Evolutionary conservation across 2,888 invertebrate species (phyloP).

Genomic region (Hypomecis punctinalis): DNA sequence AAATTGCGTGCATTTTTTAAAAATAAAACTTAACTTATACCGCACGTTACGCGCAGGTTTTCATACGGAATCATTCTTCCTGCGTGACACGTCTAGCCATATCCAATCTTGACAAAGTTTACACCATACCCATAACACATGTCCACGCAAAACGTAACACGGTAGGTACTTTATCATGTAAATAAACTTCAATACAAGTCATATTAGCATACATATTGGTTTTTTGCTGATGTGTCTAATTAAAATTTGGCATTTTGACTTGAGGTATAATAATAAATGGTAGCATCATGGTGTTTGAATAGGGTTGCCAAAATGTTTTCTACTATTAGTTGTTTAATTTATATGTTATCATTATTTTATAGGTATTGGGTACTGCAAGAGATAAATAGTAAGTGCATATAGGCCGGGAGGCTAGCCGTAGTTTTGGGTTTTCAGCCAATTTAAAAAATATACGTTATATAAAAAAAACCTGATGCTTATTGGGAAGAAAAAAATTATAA

Average conservation of each 20-base stretch:
- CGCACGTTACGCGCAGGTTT: no score
- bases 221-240: constrained; percentile 55
- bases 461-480: no score
- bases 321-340: neutral
- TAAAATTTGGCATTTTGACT: constrained; percentile 52
- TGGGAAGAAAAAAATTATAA: no score
- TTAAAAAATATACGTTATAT: no score
- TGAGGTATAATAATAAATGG: constrained; percentile 37
- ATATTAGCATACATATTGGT: constrained; percentile 46
- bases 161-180: constrained; percentile 60
- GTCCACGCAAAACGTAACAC: constrained; percentile 42
- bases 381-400: no score
- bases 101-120: neutral
- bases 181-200: constrained; percentile 51
- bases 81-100: constrained; percentile 12
- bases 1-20: no score
- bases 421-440: no score
- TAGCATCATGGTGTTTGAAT: constrained; percentile 11
- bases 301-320: constrained; percentile 10
- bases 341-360: no score
- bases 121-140: constrained; percentile 12
- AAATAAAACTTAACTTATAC: no score
- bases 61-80: no score
- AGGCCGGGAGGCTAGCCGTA: no score
- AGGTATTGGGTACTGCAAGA: no score